Evolutionary conservation across 1,140 invertebrate species (phyloP).

Genomic region (Drosophila santomea): DNA sequence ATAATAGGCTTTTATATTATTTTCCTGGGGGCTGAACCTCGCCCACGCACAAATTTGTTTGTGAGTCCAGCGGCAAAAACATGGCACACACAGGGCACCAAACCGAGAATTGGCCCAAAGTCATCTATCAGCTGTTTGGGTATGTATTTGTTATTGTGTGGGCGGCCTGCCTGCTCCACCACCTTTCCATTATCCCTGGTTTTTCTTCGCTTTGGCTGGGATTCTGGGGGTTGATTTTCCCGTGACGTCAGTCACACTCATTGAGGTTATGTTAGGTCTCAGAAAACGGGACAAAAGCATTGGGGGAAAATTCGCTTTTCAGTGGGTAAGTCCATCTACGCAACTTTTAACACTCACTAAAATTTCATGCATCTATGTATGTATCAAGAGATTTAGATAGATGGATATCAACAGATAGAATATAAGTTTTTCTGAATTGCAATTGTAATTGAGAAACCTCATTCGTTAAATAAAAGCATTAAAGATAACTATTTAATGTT

Average conservation of each 20-base stretch:
- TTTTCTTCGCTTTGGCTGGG: neutral
- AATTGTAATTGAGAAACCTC: too few relatives aligned
- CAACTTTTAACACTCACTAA: neutral
- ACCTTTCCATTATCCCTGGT: neutral
- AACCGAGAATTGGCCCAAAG: conserved; percentile 12
- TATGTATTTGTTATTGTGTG: conserved; percentile 14
- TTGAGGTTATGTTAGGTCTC: conserved; percentile 37
- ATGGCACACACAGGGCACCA: neutral
- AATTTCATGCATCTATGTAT: too few relatives aligned
- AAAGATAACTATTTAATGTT: neutral
- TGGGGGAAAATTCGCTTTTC: conserved; percentile 1
- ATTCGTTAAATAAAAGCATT: neutral
- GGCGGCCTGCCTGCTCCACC: conserved; percentile 4
- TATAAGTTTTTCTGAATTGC: too few relatives aligned
- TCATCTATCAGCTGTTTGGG: conserved; percentile 23
- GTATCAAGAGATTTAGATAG: too few relatives aligned
- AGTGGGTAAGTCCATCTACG: conserved; percentile 12
- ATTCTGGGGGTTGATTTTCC: conserved; percentile 31
- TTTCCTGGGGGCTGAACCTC: conserved; percentile 44
- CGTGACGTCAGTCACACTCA: conserved; percentile 34
- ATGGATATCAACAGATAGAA: too few relatives aligned
- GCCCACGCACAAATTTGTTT: conserved; percentile 60
- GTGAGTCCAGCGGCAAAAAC: conserved; percentile 2
- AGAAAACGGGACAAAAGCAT: neutral
- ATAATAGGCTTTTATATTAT: conserved; percentile 5